These are phyloP conservation scores for Catamblyrhynchus diadema DNA, from an alignment of 2,797 vertebrate species.

Conservation along the genomic window DNA sequence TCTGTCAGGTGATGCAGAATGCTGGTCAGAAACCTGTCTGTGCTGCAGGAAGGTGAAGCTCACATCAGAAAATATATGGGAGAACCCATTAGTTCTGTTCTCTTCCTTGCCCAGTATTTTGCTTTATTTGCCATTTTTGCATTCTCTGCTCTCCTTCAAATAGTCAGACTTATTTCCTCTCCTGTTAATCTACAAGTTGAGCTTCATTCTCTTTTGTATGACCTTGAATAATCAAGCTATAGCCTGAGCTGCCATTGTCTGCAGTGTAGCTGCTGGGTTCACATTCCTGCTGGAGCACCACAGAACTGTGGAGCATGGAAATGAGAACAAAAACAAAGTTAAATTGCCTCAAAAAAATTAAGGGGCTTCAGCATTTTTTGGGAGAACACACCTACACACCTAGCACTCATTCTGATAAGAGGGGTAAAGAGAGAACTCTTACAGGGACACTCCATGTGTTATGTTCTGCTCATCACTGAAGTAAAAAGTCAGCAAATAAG, in stretches of 20 bases:
- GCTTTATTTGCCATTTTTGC: background rate
- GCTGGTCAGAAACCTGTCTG: background rate
- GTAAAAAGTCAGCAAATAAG: background rate
- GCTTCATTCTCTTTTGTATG: background rate
- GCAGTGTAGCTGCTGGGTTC: background rate
- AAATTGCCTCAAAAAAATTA: background rate
- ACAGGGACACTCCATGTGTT: fast-evolving
- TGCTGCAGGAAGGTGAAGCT: background rate
- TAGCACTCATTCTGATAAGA: background rate
- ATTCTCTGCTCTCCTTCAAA: background rate
- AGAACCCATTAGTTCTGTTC: background rate
- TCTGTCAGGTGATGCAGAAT: background rate
- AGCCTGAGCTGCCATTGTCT: background rate
- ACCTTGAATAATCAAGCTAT: background rate
- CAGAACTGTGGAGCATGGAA: background rate
- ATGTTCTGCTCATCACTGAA: background rate
- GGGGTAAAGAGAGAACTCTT: fast-evolving
- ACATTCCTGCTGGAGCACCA: background rate
- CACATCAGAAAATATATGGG: background rate
- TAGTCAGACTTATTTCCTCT: background rate
- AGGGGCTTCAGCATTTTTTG: background rate
- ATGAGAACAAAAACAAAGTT: background rate
- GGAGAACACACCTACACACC: background rate
- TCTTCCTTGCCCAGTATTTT: background rate
- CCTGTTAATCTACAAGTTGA: background rate